Base-by-base conservation (phyloP, 2,888 invertebrate genomes). In the Apeira syringaria region DNA sequence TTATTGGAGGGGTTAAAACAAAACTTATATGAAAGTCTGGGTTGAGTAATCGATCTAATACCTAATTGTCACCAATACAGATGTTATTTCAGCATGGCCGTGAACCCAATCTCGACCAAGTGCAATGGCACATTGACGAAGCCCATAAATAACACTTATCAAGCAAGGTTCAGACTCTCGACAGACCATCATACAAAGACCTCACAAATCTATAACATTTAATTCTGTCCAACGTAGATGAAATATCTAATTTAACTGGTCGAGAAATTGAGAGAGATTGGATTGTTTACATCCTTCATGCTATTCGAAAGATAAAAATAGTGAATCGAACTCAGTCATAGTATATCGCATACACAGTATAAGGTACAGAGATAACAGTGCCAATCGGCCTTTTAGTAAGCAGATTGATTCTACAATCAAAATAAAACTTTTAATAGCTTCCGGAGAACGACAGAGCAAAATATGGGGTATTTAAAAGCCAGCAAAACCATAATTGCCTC, bases 111-210 rank as follows among this genome's bases (percentile, higher is more conserved):
- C 69, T 73, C 66, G 68, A 64, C 37, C 76, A 77, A 86, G 86
- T 83, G 83, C 87, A 86, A 80, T 77, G 80, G 74, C 80, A 81
- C 78, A 77, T 74, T 75, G 76, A 65, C 66, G 59, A 71, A 67
- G 59, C 65, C 74, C 73, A 84, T 86, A 84, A 86, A 85, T 84
- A 73, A 80, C 77, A 86, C 75, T 85, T 84, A 84, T 81, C 80
- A 74, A 68, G 63, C 65, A 56, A 65, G 61, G 53, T 61, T 59
- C 69, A 64, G 63, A 69, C 58, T 61, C 69, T 64, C 67, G 73
- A 76, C 66, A 53, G 68, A 68, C 80, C 81, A 80, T 63, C 60
- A 59, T 61, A 71, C 45, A 42, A 25, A 67, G 81, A 80, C 70
- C 81, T 60, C 57, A 55, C 41, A 44, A 42, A 42, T 52, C 39